Percentiles rank a stretch among this genome's conserved stretches.
Conservation (phyloP, 2,888 invertebrate genomes). For the Zygaena filipendulae region DNA sequence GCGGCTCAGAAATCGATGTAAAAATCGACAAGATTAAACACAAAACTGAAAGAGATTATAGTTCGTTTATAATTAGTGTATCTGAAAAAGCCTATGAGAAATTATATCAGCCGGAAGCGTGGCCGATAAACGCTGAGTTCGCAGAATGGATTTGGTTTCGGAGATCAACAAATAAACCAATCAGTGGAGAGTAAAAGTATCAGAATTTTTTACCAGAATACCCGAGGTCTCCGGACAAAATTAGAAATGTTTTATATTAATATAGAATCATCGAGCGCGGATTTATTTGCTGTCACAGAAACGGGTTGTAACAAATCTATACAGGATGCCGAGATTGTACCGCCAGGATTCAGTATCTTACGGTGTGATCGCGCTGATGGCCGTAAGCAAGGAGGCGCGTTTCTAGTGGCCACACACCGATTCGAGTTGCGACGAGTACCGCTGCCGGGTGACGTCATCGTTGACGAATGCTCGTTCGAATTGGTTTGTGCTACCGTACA, state of each 20-base stretch:
- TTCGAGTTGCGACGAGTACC: slow-evolving; percentile 11
- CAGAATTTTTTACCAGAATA: slow-evolving; percentile 4
- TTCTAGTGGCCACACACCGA: slow-evolving; percentile 12
- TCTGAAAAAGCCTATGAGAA: slow-evolving; percentile 15
- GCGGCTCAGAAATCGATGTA: neutral
- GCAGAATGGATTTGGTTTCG: slow-evolving; percentile 20
- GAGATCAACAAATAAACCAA: neutral
- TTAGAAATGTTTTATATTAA: slow-evolving; percentile 4
- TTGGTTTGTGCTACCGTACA: slow-evolving; percentile 1
- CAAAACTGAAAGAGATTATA: slow-evolving; percentile 19
- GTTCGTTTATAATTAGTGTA: slow-evolving; percentile 18
- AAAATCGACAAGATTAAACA: slow-evolving; percentile 16
- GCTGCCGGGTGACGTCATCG: slow-evolving; percentile 8
- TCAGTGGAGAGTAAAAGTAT: neutral
- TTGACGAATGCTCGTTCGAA: slow-evolving; percentile 13
- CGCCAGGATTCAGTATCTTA: slow-evolving; percentile 4
- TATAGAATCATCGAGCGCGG: slow-evolving; percentile 7
- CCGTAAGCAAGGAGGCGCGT: slow-evolving; percentile 11
- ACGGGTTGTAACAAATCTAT: slow-evolving; percentile 12
- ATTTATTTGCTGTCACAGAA: slow-evolving; percentile 19
- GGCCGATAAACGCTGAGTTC: slow-evolving; percentile 16
- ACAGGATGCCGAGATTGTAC: slow-evolving; percentile 6
- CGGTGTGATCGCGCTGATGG: slow-evolving; percentile 15
- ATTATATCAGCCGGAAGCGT: slow-evolving; percentile 14
- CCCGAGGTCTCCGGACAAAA: slow-evolving; percentile 6